Percentiles rank a stretch among this genome's conserved stretches.
These are phyloP conservation scores for Leptosomus discolor DNA, from an alignment of 2,113 vertebrate species.

Conservation along the genomic window DNA sequence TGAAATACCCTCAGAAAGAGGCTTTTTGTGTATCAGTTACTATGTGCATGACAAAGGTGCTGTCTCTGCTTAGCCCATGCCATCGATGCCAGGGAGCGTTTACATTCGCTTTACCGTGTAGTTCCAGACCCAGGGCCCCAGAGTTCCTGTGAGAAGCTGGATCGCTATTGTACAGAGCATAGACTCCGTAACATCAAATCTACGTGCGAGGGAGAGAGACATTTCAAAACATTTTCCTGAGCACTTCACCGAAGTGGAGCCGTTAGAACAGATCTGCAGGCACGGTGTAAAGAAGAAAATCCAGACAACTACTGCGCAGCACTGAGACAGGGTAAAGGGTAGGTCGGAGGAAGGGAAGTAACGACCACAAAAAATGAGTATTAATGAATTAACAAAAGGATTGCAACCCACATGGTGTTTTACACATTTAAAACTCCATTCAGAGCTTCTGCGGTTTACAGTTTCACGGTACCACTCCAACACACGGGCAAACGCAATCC, in stretches of 20 bases:
- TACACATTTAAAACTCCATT: not conserved
- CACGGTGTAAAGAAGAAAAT: not conserved
- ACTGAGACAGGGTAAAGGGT: not conserved
- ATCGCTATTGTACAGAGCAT: slow-evolving; percentile 75
- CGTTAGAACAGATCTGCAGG: not conserved
- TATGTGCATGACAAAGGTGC: slow-evolving; percentile 75
- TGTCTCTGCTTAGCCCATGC: slow-evolving; percentile 45
- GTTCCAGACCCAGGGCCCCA: slow-evolving; percentile 81
- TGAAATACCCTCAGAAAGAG: not conserved
- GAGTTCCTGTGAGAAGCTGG: slow-evolving; percentile 75
- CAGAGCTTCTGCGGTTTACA: not conserved
- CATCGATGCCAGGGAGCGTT: slow-evolving; percentile 9
- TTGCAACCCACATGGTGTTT: not conserved
- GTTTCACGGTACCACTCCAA: not conserved
- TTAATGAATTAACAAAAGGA: not conserved
- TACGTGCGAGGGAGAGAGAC: slow-evolving; percentile 69
- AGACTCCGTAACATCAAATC: slow-evolving; percentile 84
- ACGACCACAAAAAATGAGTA: not conserved
- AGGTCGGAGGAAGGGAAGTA: not conserved
- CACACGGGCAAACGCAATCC: not conserved
- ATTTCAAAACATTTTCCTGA: slow-evolving; percentile 55
- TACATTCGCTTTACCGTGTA: slow-evolving; percentile 72
- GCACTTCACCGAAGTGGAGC: not conserved
- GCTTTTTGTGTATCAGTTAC: not conserved
- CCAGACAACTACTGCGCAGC: not conserved